phyloP scores from a whole-genome alignment of 2,113 vertebrate species.

The Tautogolabrus adspersus region DNA sequence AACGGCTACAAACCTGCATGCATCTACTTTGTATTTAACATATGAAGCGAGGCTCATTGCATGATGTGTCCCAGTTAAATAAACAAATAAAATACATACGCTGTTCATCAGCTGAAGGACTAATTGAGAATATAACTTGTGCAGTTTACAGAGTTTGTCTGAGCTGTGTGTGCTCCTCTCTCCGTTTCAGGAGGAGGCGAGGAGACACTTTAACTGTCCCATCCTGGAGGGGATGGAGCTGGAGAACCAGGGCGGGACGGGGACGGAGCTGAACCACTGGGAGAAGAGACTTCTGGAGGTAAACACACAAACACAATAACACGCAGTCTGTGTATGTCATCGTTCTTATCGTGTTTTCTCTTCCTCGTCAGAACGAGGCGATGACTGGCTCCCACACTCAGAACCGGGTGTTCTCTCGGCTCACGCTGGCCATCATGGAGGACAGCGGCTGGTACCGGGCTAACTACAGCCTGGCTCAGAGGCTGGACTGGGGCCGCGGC shows the following conservation, averaged over 20 bases:
- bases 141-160: slow-evolving; percentile 42
- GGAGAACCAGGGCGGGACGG: slow-evolving; percentile 97
- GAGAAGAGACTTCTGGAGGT: slow-evolving; percentile 97
- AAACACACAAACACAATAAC: no score
- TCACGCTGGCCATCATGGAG: slow-evolving; percentile 98
- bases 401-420: slow-evolving; percentile 95
- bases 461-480: slow-evolving; percentile 98
- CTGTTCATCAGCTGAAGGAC: no score
- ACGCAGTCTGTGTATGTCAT: neutral
- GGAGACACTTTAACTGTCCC: slow-evolving; percentile 93
- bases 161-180: slow-evolving; percentile 44
- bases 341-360: neutral
- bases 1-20: no score
- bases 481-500: slow-evolving; percentile 93
- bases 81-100: no score
- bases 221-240: slow-evolving; percentile 97
- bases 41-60: no score
- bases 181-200: slow-evolving; percentile 88
- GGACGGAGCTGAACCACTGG: slow-evolving; percentile 98
- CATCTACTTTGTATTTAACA: no score
- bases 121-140: no score
- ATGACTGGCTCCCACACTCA: slow-evolving; percentile 99
- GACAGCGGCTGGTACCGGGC: slow-evolving; percentile 98
- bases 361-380: slow-evolving; percentile 91
- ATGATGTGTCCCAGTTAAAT: no score